Evolutionary conservation across 30 jellyfish, hydroid and myxozoan genomes (phyloP), one percentile per base, ranked within the genome.

Genomic region (Euphysa ruthae): DNA sequence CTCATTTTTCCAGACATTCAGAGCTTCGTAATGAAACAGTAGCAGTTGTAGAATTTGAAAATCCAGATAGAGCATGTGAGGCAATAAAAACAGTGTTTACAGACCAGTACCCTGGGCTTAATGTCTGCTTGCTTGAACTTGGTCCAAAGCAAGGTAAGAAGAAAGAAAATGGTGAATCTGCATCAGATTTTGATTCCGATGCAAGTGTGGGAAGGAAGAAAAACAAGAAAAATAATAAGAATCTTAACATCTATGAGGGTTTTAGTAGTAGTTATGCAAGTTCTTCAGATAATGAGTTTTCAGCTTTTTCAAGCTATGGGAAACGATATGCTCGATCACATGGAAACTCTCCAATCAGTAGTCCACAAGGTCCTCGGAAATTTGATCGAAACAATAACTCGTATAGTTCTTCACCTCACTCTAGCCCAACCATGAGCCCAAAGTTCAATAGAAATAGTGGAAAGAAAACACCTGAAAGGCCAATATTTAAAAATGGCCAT

Each of bases 31-130:
- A 80, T 44, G 94, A 88, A 55, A 63, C 83, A 19, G 83, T 88
- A 27, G 97, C 94, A 15, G 94, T 88, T 38, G 93, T 88, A 43
- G 97, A 88, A 58, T 88, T 88, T 57, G 94, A 88, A 31, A 66
- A 73, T 42, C 81, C 94, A 73, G 94, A 88, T 18, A 58, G 49
- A 58, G 97, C 97, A 25, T 56, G 75, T 4, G 83, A 68, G 12
- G 93, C 90, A 0, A 57, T 63, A 21, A 70, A 69, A 32, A 32
- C 66, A 3, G 85, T 72, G 4, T 73, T 88, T 22, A 16, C 73
- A 3, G 84, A 88, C n/a, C 54, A 55, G 38, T 72, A 66, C 44
- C 32, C 55, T 22, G 97, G 82, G 13, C 35, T 71, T 25, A 27
- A 23, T 2, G 50, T 81, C 14, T 66, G 54, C 35, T 58, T 81